Percentiles rank a stretch among this genome's conserved stretches.
These are phyloP conservation scores for Probaryconus sp. DNA, from an alignment of 1,140 invertebrate genomes.

Conservation along the genomic window DNA sequence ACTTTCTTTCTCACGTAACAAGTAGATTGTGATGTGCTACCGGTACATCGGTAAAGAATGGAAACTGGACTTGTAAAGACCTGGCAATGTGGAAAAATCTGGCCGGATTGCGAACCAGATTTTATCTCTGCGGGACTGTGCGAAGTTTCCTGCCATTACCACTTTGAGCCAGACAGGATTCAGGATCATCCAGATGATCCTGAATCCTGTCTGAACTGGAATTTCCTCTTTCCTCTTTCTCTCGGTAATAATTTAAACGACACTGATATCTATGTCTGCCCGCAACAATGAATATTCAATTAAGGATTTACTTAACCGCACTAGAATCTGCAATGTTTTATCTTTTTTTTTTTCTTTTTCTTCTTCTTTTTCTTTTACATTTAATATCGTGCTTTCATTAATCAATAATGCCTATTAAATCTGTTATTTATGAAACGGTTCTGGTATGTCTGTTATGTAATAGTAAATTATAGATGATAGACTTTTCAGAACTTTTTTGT, in stretches of 20 bases:
- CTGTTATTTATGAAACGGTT: background rate
- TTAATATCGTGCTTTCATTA: constrained; percentile 9
- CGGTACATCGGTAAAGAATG: constrained; percentile 59
- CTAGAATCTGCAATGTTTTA: constrained; percentile 9
- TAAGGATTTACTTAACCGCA: constrained; percentile 22
- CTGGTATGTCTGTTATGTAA: too few relatives aligned
- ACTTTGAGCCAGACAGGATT: constrained; percentile 52
- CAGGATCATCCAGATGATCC: constrained; percentile 51
- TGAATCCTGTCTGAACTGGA: too few relatives aligned
- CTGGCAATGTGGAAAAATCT: constrained; percentile 39
- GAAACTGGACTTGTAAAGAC: constrained; percentile 63
- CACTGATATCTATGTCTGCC: constrained; percentile 28
- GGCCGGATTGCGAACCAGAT: constrained; percentile 50
- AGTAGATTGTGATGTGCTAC: too few relatives aligned
- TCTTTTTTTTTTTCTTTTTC: constrained; percentile 16
- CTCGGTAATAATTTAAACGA: constrained; percentile 52
- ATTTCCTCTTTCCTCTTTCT: constrained; percentile 67
- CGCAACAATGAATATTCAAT: constrained; percentile 57
- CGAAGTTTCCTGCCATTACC: constrained; percentile 47
- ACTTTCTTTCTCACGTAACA: too few relatives aligned
- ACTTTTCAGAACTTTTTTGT: too few relatives aligned
- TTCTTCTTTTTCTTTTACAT: constrained; percentile 6
- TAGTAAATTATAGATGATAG: too few relatives aligned
- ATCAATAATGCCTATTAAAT: constrained; percentile 1
- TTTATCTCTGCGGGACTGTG: constrained; percentile 56